Percentiles rank a stretch among this genome's conserved stretches.
These are phyloP conservation scores for Camponotus floridanus DNA, from an alignment of 1,140 invertebrate genomes.

Conservation along the genomic window DNA sequence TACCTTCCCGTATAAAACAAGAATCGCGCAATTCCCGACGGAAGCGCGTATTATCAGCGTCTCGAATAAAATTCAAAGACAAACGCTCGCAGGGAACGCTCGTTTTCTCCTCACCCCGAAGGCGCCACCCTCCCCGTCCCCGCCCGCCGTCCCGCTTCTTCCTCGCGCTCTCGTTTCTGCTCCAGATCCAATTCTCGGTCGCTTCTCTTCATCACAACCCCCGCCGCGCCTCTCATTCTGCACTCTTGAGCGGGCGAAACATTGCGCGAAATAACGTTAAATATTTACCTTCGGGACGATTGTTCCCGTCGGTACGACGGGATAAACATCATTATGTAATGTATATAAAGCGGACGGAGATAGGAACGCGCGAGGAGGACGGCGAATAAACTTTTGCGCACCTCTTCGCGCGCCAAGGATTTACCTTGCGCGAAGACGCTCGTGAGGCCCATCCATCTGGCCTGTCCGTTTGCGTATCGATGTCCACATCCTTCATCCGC, in stretches of 20 bases:
- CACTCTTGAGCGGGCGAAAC: constrained; percentile 80
- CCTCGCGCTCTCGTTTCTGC: constrained; percentile 56
- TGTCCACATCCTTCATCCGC: constrained; percentile 68
- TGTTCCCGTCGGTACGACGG: constrained; percentile 83
- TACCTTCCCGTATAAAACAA: constrained; percentile 58
- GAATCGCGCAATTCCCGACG: constrained; percentile 68
- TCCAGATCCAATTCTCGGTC: constrained; percentile 75
- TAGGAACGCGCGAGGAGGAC: constrained; percentile 29
- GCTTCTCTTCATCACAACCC: constrained; percentile 36
- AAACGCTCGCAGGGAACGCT: constrained; percentile 69
- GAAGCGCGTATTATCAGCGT: constrained; percentile 75
- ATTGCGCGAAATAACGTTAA: constrained; percentile 87
- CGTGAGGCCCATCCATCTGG: constrained; percentile 68
- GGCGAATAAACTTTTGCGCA: constrained; percentile 60
- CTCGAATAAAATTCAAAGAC: constrained; percentile 74
- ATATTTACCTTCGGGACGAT: constrained; percentile 85
- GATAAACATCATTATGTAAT: constrained; percentile 87
- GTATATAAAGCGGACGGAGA: constrained; percentile 82
- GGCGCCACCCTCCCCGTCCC: constrained; percentile 6
- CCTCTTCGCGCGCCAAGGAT: constrained; percentile 50
- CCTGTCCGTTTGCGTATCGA: constrained; percentile 65
- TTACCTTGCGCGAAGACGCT: constrained; percentile 51
- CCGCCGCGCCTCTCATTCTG: constrained; percentile 28
- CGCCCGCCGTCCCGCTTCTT: constrained; percentile 37
- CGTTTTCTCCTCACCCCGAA: constrained; percentile 36